Percentiles rank a stretch among this genome's conserved stretches.
Conservation (phyloP, 1,140 invertebrate species). For the Euborellia annulipes region DNA sequence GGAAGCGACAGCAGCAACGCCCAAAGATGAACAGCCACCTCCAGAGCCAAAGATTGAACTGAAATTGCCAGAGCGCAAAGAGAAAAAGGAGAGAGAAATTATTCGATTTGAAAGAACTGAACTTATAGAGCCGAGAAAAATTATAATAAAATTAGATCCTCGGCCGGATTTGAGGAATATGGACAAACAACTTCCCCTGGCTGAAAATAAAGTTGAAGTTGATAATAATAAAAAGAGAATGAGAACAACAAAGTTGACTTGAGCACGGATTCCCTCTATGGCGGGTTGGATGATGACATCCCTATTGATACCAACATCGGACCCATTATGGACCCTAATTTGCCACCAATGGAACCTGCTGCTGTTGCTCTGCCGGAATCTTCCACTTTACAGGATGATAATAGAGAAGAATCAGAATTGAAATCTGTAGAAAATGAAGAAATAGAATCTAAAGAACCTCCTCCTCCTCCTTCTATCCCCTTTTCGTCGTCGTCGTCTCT, state of each 20-base stretch:
- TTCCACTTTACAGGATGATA: constrained; percentile 13
- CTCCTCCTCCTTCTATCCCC: constrained; percentile 20
- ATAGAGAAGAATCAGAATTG: constrained; percentile 18
- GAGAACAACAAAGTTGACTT: too few species aligned
- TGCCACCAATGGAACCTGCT: constrained; percentile 15
- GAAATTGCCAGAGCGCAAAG: constrained; percentile 16
- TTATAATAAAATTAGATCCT: too few species aligned
- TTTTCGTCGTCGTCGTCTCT: too few species aligned
- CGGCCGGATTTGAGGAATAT: too few species aligned
- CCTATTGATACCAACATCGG: constrained; percentile 24
- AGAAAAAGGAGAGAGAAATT: constrained; percentile 1
- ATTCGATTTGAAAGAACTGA: too few species aligned
- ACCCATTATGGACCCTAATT: constrained; percentile 18
- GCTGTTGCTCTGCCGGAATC: not conserved
- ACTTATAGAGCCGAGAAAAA: too few species aligned
- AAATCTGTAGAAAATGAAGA: constrained; percentile 21
- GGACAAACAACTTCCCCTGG: too few species aligned
- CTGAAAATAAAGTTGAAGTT: too few species aligned
- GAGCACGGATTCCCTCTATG: constrained; percentile 26
- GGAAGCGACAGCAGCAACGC: constrained; percentile 7
- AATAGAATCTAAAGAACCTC: constrained; percentile 23
- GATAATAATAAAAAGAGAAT: too few species aligned
- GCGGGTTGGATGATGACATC: constrained; percentile 26
- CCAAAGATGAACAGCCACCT: constrained; percentile 24
- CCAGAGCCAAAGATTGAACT: constrained; percentile 23